These are phyloP conservation scores for Camponotus fellah DNA, from an alignment of 2,888 invertebrate species.

Conservation along the genomic window DNA sequence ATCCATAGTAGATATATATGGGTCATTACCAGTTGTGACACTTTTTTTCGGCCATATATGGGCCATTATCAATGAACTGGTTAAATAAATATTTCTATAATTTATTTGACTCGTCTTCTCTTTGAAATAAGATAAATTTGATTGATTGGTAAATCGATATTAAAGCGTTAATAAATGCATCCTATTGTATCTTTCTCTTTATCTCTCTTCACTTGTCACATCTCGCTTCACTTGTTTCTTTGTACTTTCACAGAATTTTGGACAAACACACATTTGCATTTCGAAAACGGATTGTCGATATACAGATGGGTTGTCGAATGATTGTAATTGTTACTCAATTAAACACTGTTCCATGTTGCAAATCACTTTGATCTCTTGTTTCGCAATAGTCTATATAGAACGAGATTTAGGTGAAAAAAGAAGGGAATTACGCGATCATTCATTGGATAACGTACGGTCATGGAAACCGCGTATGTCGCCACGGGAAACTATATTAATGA, in stretches of 20 bases:
- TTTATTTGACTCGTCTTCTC: background rate
- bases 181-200: background rate
- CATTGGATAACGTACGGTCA: background rate
- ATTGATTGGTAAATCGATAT: background rate
- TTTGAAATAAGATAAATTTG: background rate
- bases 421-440: slow-evolving; percentile 22
- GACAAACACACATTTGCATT: background rate
- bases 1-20: too few species aligned
- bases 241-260: slow-evolving; percentile 5
- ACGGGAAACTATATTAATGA: slow-evolving; percentile 7
- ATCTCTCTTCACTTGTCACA: too few species aligned
- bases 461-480: background rate
- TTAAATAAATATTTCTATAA: background rate
- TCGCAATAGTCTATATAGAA: slow-evolving; percentile 11
- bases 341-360: slow-evolving; percentile 50
- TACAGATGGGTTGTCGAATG: slow-evolving; percentile 40
- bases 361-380: slow-evolving; percentile 63
- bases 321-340: slow-evolving; percentile 64
- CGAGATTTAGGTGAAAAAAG: background rate
- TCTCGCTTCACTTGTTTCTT: slow-evolving; percentile 14
- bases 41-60: too few species aligned
- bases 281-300: slow-evolving; percentile 37
- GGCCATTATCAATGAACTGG: too few species aligned
- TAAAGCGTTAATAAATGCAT: slow-evolving; percentile 21
- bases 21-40: too few species aligned